These are phyloP conservation scores for Catharus ustulatus DNA, from an alignment of 2,797 vertebrate genomes.

Conservation along the genomic window DNA sequence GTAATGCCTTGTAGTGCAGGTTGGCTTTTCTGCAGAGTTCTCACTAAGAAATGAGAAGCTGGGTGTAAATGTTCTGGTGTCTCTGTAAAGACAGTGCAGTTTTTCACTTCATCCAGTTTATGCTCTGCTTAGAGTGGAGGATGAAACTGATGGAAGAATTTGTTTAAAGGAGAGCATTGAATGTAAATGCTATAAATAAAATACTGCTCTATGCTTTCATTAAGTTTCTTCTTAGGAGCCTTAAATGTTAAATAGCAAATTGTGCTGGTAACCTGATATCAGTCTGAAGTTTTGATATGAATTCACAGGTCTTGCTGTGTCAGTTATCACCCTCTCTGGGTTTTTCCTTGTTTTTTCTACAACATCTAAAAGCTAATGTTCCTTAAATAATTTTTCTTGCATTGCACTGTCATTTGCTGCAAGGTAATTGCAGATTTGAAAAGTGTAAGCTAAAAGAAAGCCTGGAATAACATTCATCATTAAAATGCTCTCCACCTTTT, in stretches of 20 bases:
- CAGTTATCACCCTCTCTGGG: not conserved
- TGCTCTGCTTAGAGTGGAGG: not conserved
- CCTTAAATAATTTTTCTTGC: not conserved
- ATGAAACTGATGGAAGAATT: not conserved
- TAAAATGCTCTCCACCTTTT: conserved; percentile 12
- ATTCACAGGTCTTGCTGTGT: not conserved
- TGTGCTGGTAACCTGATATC: not conserved
- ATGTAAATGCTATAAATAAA: not conserved
- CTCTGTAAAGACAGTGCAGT: not conserved
- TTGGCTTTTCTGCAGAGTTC: not conserved
- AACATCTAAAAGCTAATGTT: not conserved
- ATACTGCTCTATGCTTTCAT: not conserved
- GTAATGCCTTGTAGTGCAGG: not conserved
- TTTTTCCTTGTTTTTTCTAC: not conserved
- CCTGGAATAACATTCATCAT: not conserved
- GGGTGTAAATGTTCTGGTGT: not conserved
- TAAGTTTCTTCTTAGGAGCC: not conserved
- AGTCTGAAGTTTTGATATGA: not conserved
- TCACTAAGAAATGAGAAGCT: not conserved
- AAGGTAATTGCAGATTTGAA: not conserved
- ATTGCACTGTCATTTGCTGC: not conserved
- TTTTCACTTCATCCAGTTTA: not conserved
- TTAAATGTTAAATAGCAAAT: not conserved
- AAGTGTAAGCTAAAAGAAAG: not conserved
- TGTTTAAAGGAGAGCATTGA: not conserved